These are phyloP conservation scores for Macropus fuliginosus DNA, from an alignment of 2,797 vertebrate species.

Conservation along the genomic window DNA sequence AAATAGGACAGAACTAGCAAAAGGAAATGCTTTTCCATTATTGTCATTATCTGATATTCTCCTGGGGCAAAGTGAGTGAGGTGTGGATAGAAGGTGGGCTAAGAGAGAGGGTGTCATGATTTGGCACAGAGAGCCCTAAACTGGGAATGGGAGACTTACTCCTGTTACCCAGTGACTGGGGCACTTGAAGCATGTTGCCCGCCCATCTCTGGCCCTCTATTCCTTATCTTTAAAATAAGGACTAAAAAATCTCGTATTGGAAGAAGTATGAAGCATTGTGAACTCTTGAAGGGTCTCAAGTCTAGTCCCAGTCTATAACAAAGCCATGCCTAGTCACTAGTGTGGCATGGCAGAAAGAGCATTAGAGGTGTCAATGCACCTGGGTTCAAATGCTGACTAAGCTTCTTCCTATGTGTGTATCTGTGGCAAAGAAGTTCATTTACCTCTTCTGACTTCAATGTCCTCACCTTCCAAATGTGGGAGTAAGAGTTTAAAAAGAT, in stretches of 20 bases:
- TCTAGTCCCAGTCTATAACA: not conserved
- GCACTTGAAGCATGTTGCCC: not conserved
- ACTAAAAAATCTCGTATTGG: too few species aligned
- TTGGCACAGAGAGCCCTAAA: not conserved
- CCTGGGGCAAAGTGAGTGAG: not conserved
- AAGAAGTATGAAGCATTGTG: too few species aligned
- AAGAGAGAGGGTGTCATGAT: not conserved
- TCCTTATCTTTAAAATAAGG: not conserved
- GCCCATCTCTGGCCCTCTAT: not conserved
- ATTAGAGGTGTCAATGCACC: not conserved
- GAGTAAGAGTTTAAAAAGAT: not conserved
- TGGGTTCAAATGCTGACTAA: not conserved
- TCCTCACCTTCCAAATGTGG: not conserved
- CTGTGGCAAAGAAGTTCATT: not conserved
- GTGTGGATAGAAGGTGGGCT: not conserved
- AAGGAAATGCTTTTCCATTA: not conserved
- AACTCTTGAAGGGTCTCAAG: too few species aligned
- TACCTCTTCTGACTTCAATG: slow-evolving; percentile 20
- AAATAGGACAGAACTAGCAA: not conserved
- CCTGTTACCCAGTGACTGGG: not conserved
- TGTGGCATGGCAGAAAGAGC: not conserved
- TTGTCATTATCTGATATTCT: not conserved
- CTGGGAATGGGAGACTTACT: too few species aligned
- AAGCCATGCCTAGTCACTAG: too few species aligned
- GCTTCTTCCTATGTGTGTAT: not conserved